Conservation (phyloP, 1,140 invertebrate species). For the Piezodorus guildinii region DNA sequence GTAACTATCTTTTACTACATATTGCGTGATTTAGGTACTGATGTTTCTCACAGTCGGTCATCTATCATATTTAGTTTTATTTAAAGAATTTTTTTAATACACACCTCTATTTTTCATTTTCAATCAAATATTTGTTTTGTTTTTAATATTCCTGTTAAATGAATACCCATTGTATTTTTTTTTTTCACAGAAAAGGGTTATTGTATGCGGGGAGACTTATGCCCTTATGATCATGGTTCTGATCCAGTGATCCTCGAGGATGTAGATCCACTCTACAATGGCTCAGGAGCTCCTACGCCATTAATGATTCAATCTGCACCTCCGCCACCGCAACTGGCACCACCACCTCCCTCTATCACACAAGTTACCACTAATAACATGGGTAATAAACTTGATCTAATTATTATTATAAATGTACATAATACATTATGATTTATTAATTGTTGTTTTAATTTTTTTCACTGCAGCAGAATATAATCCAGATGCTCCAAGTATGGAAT, state of each 20-base stretch:
- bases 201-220: slow-evolving; percentile 89
- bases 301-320: slow-evolving; percentile 30
- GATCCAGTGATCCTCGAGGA: slow-evolving; percentile 91
- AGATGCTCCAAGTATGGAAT: slow-evolving; percentile 65
- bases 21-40: too few species aligned
- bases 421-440: not conserved
- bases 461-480: slow-evolving; percentile 64
- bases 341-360: slow-evolving; percentile 32
- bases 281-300: slow-evolving; percentile 32
- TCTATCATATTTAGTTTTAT: too few species aligned
- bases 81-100: too few species aligned
- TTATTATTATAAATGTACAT: not conserved
- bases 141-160: too few species aligned
- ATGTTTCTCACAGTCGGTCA: too few species aligned
- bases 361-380: slow-evolving; percentile 35
- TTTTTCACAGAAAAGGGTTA: slow-evolving; percentile 68
- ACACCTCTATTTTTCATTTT: too few species aligned
- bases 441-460: slow-evolving; percentile 22
- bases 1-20: too few species aligned
- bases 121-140: too few species aligned
- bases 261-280: slow-evolving; percentile 34
- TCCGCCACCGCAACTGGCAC: slow-evolving; percentile 31
- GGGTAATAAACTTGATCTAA: slow-evolving; percentile 35
- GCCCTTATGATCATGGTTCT: slow-evolving; percentile 87
- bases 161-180: not conserved